Percentiles rank a stretch among this genome's conserved stretches.
These are phyloP conservation scores for Eilema caniola DNA, from an alignment of 2,888 invertebrate genomes.

Conservation along the genomic window DNA sequence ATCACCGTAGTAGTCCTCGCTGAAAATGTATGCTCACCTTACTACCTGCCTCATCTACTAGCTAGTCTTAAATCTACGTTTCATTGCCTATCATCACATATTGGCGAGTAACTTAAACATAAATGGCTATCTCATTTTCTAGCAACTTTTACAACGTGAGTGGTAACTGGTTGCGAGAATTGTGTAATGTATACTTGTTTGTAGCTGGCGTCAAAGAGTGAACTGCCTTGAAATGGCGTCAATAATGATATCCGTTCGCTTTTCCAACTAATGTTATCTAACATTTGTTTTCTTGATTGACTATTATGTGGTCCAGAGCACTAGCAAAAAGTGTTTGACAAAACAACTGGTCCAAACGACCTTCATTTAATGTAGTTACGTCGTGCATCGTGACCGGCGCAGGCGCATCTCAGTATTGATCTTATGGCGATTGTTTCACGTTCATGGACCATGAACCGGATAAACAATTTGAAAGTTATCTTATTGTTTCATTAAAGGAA, in stretches of 20 bases:
- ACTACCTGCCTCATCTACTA: slow-evolving; percentile 76
- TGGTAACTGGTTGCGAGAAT: slow-evolving; percentile 70
- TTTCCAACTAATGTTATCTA: slow-evolving; percentile 71
- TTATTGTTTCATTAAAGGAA: slow-evolving; percentile 51
- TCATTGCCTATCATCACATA: slow-evolving; percentile 51
- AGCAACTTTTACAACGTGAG: slow-evolving; percentile 75
- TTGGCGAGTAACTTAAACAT: slow-evolving; percentile 47
- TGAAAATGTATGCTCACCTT: slow-evolving; percentile 88
- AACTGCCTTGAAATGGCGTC: slow-evolving; percentile 81
- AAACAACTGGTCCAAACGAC: slow-evolving; percentile 57
- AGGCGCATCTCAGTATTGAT: slow-evolving; percentile 55
- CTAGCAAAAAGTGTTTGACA: slow-evolving; percentile 55
- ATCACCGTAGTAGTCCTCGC: slow-evolving; percentile 98
- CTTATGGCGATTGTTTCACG: slow-evolving; percentile 56
- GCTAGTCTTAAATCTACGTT: slow-evolving; percentile 65
- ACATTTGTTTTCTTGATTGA: slow-evolving; percentile 63
- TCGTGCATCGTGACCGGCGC: slow-evolving; percentile 46
- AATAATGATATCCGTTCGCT: slow-evolving; percentile 77
- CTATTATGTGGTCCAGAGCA: slow-evolving; percentile 58
- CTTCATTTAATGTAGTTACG: slow-evolving; percentile 54
- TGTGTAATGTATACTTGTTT: slow-evolving; percentile 80
- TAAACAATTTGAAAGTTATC: slow-evolving; percentile 52
- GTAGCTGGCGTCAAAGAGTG: slow-evolving; percentile 69
- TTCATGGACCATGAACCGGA: slow-evolving; percentile 61
- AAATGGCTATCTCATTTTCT: slow-evolving; percentile 71